These are phyloP conservation scores for Trinorchestia longiramus DNA, from an alignment of 1,140 invertebrate genomes.

Conservation along the genomic window DNA sequence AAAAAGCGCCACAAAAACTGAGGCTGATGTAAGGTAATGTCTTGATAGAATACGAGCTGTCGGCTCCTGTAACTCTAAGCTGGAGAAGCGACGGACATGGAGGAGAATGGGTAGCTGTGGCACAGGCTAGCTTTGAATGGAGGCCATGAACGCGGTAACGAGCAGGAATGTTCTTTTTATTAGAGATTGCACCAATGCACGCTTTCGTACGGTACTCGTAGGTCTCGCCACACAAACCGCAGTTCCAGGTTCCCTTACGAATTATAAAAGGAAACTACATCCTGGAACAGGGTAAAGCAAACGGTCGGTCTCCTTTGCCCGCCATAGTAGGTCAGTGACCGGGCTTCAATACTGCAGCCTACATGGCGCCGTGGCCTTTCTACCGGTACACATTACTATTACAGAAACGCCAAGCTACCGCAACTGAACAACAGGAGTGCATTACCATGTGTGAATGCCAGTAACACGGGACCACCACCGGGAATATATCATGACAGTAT, in stretches of 20 bases:
- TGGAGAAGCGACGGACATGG: neutral
- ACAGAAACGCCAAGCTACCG: neutral
- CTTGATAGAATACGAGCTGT: neutral
- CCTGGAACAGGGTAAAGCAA: neutral
- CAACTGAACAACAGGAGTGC: neutral
- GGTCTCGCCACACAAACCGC: neutral
- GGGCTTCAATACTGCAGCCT: neutral
- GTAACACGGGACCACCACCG: neutral
- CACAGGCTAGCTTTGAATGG: neutral
- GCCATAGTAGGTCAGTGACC: neutral
- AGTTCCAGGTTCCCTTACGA: neutral
- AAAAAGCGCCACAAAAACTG: neutral
- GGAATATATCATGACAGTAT: neutral
- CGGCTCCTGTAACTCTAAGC: neutral
- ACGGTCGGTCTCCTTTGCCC: too few relatives aligned
- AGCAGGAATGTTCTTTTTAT: neutral
- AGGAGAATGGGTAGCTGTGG: neutral
- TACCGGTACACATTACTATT: neutral
- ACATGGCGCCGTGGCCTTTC: neutral
- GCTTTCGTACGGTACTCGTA: neutral
- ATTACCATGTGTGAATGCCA: neutral
- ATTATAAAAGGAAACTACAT: neutral
- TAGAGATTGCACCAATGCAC: neutral
- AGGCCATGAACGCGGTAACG: neutral
- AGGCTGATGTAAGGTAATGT: neutral